Conservation (phyloP, 2,888 invertebrate genomes). For the Laothoe populi region DNA sequence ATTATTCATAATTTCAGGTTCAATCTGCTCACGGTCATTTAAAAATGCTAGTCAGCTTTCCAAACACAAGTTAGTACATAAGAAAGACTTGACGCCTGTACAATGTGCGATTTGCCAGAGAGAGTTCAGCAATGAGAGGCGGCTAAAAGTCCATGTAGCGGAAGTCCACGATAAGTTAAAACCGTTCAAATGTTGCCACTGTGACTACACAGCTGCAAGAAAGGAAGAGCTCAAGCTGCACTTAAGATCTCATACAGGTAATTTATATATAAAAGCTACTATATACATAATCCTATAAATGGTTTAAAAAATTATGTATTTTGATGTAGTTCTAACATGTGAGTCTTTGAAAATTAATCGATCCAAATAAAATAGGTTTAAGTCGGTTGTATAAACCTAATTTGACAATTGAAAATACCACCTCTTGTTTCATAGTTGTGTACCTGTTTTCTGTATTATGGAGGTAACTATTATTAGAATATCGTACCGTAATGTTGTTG, state of each 20-base stretch:
- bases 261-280: slow-evolving; percentile 38
- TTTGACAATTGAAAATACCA: no score
- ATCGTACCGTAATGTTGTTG: no score
- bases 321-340: no score
- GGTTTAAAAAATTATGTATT: no score
- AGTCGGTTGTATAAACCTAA: no score
- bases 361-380: no score
- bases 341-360: no score
- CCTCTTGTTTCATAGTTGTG: no score
- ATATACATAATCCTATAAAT: no score
- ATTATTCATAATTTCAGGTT: slow-evolving; percentile 55
- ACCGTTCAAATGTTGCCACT: slow-evolving; percentile 87
- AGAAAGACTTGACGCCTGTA: slow-evolving; percentile 52
- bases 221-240: slow-evolving; percentile 88
- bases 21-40: slow-evolving; percentile 90
- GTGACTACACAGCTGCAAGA: slow-evolving; percentile 87
- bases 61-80: slow-evolving; percentile 89
- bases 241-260: slow-evolving; percentile 89
- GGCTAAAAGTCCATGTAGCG: slow-evolving; percentile 83
- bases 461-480: no score
- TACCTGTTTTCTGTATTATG: no score
- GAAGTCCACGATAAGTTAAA: slow-evolving; percentile 88
- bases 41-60: slow-evolving; percentile 92
- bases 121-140: slow-evolving; percentile 80
- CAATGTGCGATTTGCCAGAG: slow-evolving; percentile 86